Evolutionary conservation across 2,888 invertebrate genomes (phyloP).

Genomic region (Copidosoma aretas): DNA sequence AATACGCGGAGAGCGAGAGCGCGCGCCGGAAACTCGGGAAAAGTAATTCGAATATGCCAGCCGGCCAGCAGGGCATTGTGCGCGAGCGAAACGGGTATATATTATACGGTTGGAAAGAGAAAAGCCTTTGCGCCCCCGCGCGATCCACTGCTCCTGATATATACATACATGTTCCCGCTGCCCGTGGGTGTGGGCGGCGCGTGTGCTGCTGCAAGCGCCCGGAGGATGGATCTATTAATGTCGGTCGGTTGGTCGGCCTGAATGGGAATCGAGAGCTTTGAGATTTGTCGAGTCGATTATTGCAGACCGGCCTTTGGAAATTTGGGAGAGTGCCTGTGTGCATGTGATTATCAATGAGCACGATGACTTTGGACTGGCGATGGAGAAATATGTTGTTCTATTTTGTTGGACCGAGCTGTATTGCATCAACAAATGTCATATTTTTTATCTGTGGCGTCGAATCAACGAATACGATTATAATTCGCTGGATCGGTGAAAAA

Average conservation of each 20-base stretch:
- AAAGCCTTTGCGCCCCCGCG: neutral
- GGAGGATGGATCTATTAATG: neutral
- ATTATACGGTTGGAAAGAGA: too few relatives aligned
- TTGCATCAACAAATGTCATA: too few relatives aligned
- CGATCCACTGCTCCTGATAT: neutral
- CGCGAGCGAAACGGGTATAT: too few relatives aligned
- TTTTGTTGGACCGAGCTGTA: too few relatives aligned
- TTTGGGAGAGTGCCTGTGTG: too few relatives aligned
- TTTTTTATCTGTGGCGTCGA: too few relatives aligned
- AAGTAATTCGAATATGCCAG: slow-evolving; percentile 30
- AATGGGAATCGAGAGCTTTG: slow-evolving; percentile 16
- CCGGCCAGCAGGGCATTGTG: neutral
- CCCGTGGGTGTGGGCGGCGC: too few relatives aligned
- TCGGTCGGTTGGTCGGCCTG: slow-evolving; percentile 1
- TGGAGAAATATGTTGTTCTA: too few relatives aligned
- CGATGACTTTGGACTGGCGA: too few relatives aligned
- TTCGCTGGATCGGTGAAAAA: too few relatives aligned
- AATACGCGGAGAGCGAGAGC: neutral
- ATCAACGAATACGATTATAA: too few relatives aligned
- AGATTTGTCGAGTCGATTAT: slow-evolving; percentile 2
- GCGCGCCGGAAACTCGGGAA: slow-evolving; percentile 11
- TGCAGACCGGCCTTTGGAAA: neutral
- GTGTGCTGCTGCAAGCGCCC: slow-evolving; percentile 1
- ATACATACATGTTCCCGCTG: neutral
- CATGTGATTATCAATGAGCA: too few relatives aligned